Evolutionary conservation across 2,113 vertebrate species (phyloP).

Genomic region (Equus przewalskii): DNA sequence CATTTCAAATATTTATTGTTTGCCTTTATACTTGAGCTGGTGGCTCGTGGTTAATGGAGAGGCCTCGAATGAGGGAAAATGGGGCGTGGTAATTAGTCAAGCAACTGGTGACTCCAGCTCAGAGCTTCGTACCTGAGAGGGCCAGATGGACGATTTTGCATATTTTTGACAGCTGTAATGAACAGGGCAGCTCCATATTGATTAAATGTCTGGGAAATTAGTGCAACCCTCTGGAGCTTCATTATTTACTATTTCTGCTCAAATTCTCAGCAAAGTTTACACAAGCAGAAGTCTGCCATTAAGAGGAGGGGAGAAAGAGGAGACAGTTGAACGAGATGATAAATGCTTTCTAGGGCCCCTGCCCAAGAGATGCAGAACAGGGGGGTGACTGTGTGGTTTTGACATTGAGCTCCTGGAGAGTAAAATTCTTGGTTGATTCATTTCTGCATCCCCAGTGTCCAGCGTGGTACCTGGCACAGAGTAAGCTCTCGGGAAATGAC

Average conservation of each 20-base stretch:
- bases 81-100: constrained; percentile 81
- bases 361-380: background rate
- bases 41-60: constrained; percentile 73
- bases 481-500: background rate
- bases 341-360: background rate
- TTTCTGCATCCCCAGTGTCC: background rate
- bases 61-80: constrained; percentile 70
- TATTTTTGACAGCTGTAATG: constrained; percentile 86
- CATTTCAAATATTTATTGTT: constrained; percentile 82
- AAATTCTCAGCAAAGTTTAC: constrained; percentile 58
- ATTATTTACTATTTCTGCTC: constrained; percentile 35
- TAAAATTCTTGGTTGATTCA: background rate
- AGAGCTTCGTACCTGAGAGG: constrained; percentile 63
- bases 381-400: background rate
- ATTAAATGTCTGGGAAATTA: constrained; percentile 84
- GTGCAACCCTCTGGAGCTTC: constrained; percentile 65
- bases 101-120: constrained; percentile 66
- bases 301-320: background rate
- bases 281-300: rapidly evolving
- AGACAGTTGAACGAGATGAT: constrained; percentile 42
- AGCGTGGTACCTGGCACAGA: background rate
- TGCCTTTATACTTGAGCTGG: constrained; percentile 65
- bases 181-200: constrained; percentile 78
- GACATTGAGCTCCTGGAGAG: background rate
- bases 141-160: constrained; percentile 84